Conservation (phyloP, 1,140 invertebrate genomes). For the Acromyrmex echinatior region DNA sequence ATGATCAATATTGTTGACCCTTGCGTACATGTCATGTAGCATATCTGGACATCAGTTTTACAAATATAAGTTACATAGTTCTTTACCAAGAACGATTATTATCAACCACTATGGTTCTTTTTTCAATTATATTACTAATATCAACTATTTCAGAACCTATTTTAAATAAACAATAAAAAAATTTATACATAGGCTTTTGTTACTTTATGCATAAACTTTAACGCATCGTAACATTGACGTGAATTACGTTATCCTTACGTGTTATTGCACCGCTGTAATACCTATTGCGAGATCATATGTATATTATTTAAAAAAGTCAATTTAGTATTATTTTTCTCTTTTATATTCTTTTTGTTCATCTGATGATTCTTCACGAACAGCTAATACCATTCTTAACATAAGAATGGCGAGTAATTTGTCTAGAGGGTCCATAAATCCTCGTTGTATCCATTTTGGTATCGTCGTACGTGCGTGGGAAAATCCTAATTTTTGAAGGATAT, state of each 20-base stretch:
- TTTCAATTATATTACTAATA: constrained; percentile 35
- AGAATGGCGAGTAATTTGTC: constrained; percentile 94
- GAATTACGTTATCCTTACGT: constrained; percentile 18
- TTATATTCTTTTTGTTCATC: constrained; percentile 82
- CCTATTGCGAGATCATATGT: constrained; percentile 35
- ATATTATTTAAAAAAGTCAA: constrained; percentile 29
- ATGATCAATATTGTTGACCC: too few species aligned
- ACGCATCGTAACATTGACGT: constrained; percentile 1
- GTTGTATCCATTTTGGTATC: constrained; percentile 99
- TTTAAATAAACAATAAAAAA: constrained; percentile 42
- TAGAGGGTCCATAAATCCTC: constrained; percentile 98
- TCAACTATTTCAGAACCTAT: constrained; percentile 4
- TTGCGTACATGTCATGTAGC: too few species aligned
- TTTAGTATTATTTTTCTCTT: constrained; percentile 79
- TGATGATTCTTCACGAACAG: constrained; percentile 81
- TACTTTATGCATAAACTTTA: constrained; percentile 42
- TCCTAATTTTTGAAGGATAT: constrained; percentile 98
- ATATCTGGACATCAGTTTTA: constrained; percentile 49
- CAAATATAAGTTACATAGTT: constrained; percentile 46
- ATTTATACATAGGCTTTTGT: constrained; percentile 32
- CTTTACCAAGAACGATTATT: constrained; percentile 53
- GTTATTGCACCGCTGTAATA: constrained; percentile 48
- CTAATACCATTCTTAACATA: constrained; percentile 89
- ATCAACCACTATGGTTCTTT: constrained; percentile 47
- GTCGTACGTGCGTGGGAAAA: constrained; percentile 98